Evolutionary conservation across 2,888 invertebrate species (phyloP).

Genomic region (Eupsilia transversa): DNA sequence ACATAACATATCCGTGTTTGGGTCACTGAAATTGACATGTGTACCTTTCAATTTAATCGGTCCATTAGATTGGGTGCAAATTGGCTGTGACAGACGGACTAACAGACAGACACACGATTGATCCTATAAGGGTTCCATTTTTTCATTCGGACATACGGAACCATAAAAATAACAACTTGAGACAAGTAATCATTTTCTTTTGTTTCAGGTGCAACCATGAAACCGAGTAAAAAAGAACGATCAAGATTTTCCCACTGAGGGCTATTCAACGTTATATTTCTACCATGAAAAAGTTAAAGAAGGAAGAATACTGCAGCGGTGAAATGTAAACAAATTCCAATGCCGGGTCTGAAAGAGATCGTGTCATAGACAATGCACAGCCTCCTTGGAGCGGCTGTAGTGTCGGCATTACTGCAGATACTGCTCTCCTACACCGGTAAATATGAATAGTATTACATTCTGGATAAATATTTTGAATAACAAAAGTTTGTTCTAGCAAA

Average conservation of each 20-base stretch:
- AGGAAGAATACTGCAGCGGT: constrained; percentile 63
- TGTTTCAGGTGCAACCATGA: constrained; percentile 79
- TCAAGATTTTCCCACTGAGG: constrained; percentile 51
- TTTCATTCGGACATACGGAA: no score
- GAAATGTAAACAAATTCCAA: constrained; percentile 81
- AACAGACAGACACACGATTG: no score
- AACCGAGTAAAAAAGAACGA: constrained; percentile 64
- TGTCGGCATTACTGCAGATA: constrained; percentile 86
- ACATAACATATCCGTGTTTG: no score
- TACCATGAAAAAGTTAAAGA: constrained; percentile 81
- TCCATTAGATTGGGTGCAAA: no score
- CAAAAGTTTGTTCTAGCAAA: neutral
- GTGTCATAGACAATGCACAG: constrained; percentile 88
- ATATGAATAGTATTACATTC: constrained; percentile 35
- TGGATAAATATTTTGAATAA: neutral
- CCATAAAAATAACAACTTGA: constrained; percentile 5
- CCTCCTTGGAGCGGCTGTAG: constrained; percentile 84
- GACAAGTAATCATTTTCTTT: constrained; percentile 53
- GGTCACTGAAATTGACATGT: no score
- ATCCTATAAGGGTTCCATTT: no score
- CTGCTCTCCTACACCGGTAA: constrained; percentile 84
- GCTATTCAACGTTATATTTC: constrained; percentile 47
- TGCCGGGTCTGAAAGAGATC: constrained; percentile 80
- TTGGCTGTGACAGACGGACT: no score
- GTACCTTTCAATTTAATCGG: no score